Percentiles rank a stretch among this genome's conserved stretches.
phyloP scores from a whole-genome alignment of 1,140 invertebrate species.

The Drosophila leontia region DNA sequence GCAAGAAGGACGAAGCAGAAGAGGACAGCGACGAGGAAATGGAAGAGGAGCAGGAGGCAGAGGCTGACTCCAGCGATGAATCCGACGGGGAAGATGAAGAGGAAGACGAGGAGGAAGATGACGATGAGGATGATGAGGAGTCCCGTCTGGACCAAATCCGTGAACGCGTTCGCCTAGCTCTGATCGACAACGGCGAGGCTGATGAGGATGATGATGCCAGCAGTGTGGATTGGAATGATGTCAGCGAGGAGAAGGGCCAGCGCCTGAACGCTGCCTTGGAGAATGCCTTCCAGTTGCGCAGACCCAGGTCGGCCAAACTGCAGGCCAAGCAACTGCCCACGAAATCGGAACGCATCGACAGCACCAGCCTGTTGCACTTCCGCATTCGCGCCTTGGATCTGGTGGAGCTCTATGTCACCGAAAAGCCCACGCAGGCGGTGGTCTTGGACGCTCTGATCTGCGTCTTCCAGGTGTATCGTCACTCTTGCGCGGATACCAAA shows the following conservation, averaged over 20 bases:
- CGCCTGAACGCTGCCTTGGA: conserved; percentile 89
- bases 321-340: conserved; percentile 46
- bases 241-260: conserved; percentile 91
- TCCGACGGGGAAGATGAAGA: conserved; percentile 19
- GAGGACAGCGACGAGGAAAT: conserved; percentile 31
- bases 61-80: conserved; percentile 10
- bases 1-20: conserved; percentile 22
- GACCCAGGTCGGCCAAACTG: conserved; percentile 65
- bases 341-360: conserved; percentile 63
- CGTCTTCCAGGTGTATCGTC: conserved; percentile 37
- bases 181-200: conserved; percentile 22
- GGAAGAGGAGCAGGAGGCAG: conserved; percentile 1
- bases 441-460: conserved; percentile 39
- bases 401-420: conserved; percentile 36
- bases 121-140: conserved; percentile 8
- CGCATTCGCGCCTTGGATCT: conserved; percentile 60
- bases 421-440: conserved; percentile 33
- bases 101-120: conserved; percentile 13
- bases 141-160: conserved; percentile 44
- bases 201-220: conserved; percentile 44
- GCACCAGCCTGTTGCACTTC: conserved; percentile 58
- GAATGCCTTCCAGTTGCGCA: conserved; percentile 89
- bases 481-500: conserved; percentile 19
- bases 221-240: conserved; percentile 91
- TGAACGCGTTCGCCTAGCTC: conserved; percentile 57